Conservation (phyloP, 1,140 invertebrate species). For the Calliopsis andreniformis region DNA sequence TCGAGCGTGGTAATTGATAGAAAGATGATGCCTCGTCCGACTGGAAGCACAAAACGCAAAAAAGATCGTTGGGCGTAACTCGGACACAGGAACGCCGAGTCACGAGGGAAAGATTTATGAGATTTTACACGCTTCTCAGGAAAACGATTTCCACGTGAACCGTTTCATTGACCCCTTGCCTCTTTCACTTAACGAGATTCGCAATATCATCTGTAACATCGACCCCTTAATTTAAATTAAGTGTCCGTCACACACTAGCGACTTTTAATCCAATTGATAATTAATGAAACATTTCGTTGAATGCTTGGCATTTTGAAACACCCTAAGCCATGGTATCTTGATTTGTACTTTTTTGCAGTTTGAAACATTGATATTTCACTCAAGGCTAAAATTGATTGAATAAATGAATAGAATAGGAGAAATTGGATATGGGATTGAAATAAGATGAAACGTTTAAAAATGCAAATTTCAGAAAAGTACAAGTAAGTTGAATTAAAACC, state of each 20-base stretch:
- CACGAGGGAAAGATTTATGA: conserved; percentile 36
- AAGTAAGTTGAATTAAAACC: not conserved
- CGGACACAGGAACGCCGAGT: conserved; percentile 25
- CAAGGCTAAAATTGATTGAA: not conserved
- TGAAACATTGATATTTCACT: not conserved
- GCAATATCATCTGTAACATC: not conserved
- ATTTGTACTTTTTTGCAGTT: not conserved
- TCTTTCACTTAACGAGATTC: not conserved
- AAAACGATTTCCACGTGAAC: conserved; percentile 22
- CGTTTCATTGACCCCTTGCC: conserved; percentile 23
- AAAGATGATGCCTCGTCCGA: conserved; percentile 1
- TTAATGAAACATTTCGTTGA: conserved; percentile 9
- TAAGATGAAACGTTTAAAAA: not conserved
- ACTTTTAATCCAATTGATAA: conserved; percentile 27
- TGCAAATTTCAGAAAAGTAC: not conserved
- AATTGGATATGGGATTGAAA: not conserved
- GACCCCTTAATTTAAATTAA: conserved; percentile 13
- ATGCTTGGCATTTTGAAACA: not conserved
- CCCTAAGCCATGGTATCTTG: not conserved
- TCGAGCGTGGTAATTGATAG: conserved; percentile 26
- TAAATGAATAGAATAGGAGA: not conserved
- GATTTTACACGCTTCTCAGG: conserved; percentile 28
- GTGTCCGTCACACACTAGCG: not conserved
- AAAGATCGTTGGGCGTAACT: conserved; percentile 34
- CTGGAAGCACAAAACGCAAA: conserved; percentile 10